phyloP scores from a whole-genome alignment of 2,113 vertebrate genomes.

The Loxodonta africana region DNA sequence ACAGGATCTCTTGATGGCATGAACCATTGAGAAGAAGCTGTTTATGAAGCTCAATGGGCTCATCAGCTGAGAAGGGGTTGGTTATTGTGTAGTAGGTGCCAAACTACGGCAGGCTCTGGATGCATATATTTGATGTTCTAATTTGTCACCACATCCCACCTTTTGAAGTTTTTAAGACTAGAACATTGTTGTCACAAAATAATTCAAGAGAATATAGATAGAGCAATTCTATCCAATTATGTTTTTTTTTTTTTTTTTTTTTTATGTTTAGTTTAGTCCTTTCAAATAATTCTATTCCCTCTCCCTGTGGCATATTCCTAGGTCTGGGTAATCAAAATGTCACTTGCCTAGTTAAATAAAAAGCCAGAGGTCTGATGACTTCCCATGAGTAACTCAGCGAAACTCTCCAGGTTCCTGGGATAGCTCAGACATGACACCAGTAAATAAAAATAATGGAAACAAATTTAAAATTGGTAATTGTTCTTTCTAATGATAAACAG shows the following conservation, averaged over 20 bases:
- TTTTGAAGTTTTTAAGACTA: conserved; percentile 20
- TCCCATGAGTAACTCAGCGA: conserved; percentile 10
- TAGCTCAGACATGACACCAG: neutral
- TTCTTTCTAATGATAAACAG: neutral
- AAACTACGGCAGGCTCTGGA: neutral
- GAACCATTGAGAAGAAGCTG: neutral
- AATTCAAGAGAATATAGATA: neutral
- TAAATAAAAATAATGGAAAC: neutral
- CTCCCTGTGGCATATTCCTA: neutral
- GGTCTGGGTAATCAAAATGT: conserved; percentile 41
- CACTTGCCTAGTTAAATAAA: conserved; percentile 42
- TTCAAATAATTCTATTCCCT: conserved; percentile 45
- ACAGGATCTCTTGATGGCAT: neutral
- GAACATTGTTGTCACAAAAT: neutral
- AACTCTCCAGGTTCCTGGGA: neutral
- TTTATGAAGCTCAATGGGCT: neutral
- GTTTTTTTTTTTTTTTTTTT: neutral
- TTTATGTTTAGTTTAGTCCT: neutral
- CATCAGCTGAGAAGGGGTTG: neutral
- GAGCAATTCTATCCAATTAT: neutral
- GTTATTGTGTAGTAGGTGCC: neutral
- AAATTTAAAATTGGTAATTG: neutral
- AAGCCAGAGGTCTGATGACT: conserved; percentile 29
- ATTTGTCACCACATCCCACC: neutral
- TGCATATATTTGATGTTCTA: neutral